Evolutionary conservation across 1,140 invertebrate genomes (phyloP).

Genomic region (Diorhabda sublineata): DNA sequence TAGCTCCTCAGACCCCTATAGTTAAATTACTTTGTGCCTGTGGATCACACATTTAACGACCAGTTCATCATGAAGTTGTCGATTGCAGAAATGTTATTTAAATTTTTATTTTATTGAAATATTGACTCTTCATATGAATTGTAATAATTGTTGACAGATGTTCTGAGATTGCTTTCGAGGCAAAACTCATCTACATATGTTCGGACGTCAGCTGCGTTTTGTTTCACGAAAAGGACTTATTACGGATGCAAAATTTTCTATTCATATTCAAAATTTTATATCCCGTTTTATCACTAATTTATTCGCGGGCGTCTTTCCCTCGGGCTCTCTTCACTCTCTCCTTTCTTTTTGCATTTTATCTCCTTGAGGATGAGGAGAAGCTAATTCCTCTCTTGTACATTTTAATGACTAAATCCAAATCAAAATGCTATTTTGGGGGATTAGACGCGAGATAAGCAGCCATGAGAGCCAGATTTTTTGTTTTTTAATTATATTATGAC

Average conservation of each 20-base stretch:
- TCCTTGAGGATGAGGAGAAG: conserved; percentile 36
- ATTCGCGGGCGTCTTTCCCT: conserved; percentile 46
- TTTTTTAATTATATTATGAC: too few species aligned
- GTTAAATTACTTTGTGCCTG: too few species aligned
- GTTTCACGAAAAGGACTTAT: conserved; percentile 63
- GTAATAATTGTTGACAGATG: too few species aligned
- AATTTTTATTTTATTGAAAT: too few species aligned
- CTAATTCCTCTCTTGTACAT: conserved; percentile 44
- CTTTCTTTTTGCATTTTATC: conserved; percentile 35
- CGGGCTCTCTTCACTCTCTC: conserved; percentile 20
- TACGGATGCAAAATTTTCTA: conserved; percentile 79
- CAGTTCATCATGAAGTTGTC: too few species aligned
- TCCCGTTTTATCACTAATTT: conserved; percentile 65
- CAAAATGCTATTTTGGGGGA: conserved; percentile 40
- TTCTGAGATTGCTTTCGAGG: conserved; percentile 28
- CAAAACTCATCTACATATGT: conserved; percentile 60
- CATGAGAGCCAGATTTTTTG: background rate
- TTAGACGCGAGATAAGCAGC: background rate
- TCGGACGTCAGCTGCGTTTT: conserved; percentile 59
- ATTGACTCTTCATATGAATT: too few species aligned
- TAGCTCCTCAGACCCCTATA: too few species aligned
- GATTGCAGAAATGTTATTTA: too few species aligned
- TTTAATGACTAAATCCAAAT: conserved; percentile 47
- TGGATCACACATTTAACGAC: too few species aligned
- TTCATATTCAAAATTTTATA: conserved; percentile 88